Percentiles rank a stretch among this genome's conserved stretches.
These are phyloP conservation scores for Chymomyza procnemis DNA, from an alignment of 2,888 invertebrate species.

Conservation along the genomic window DNA sequence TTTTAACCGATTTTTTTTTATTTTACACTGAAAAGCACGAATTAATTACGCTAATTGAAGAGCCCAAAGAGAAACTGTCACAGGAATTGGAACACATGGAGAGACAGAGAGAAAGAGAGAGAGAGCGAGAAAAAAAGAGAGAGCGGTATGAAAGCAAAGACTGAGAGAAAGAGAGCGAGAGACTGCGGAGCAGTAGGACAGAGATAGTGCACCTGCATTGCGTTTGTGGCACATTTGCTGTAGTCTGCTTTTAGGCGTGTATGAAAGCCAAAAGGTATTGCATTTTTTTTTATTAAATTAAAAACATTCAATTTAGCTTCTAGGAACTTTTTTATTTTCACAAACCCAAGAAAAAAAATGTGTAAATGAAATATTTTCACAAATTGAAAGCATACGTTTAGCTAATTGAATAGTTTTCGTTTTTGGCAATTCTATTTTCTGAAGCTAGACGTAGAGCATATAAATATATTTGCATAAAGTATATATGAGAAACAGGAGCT, in stretches of 20 bases:
- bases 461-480: too few species aligned
- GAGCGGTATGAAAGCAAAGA: too few species aligned
- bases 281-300: background rate
- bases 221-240: background rate
- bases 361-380: background rate
- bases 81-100: background rate
- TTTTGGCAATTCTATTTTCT: too few species aligned
- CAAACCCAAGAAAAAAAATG: background rate
- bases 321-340: background rate
- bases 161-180: background rate
- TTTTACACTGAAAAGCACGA: constrained; percentile 25
- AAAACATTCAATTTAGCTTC: background rate
- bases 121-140: background rate
- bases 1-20: constrained; percentile 24
- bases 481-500: too few species aligned
- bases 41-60: constrained; percentile 58
- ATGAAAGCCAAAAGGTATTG: background rate
- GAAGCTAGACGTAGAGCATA: too few species aligned
- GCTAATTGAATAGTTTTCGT: background rate
- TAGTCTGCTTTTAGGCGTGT: background rate
- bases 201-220: background rate
- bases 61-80: background rate
- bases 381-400: background rate
- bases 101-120: background rate
- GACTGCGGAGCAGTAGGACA: background rate